Conservation (phyloP, 2,113 vertebrate species). For the Triplophysa siluroides region DNA sequence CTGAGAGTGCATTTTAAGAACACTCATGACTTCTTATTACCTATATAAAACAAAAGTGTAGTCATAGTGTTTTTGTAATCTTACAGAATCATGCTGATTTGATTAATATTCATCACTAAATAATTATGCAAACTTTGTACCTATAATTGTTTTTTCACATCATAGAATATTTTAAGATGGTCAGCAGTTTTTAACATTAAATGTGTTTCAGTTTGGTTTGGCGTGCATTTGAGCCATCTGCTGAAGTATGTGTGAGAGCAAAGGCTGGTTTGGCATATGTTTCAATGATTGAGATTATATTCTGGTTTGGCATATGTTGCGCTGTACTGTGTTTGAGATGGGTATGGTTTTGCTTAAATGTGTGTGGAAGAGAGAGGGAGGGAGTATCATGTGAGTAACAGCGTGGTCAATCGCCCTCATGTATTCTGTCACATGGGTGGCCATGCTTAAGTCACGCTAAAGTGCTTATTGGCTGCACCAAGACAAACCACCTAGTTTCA, state of each 20-base stretch:
- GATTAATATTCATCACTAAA: neutral
- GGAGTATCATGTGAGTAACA: slow-evolving; percentile 18
- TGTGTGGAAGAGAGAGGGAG: neutral
- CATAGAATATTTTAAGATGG: neutral
- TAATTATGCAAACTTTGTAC: slow-evolving; percentile 1
- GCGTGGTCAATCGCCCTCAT: slow-evolving; percentile 53
- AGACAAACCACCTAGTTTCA: slow-evolving; percentile 17
- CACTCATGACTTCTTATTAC: slow-evolving; percentile 3
- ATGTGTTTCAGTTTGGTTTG: slow-evolving; percentile 26
- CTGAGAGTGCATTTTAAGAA: neutral
- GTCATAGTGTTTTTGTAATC: neutral
- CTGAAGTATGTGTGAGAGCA: slow-evolving; percentile 26
- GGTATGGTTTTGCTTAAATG: neutral
- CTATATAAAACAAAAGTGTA: neutral
- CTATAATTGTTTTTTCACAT: neutral
- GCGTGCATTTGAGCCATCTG: slow-evolving; percentile 6
- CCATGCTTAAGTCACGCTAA: slow-evolving; percentile 50
- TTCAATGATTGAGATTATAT: neutral
- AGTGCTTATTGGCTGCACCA: slow-evolving; percentile 33
- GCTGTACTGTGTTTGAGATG: neutral
- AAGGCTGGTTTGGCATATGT: slow-evolving; percentile 19
- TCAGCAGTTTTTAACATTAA: slow-evolving; percentile 26
- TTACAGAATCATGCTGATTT: neutral
- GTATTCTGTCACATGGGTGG: slow-evolving; percentile 63
- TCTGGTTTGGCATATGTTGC: slow-evolving; percentile 3